These are phyloP conservation scores for Leucophenga montana DNA, from an alignment of 2,888 invertebrate genomes.

Conservation along the genomic window DNA sequence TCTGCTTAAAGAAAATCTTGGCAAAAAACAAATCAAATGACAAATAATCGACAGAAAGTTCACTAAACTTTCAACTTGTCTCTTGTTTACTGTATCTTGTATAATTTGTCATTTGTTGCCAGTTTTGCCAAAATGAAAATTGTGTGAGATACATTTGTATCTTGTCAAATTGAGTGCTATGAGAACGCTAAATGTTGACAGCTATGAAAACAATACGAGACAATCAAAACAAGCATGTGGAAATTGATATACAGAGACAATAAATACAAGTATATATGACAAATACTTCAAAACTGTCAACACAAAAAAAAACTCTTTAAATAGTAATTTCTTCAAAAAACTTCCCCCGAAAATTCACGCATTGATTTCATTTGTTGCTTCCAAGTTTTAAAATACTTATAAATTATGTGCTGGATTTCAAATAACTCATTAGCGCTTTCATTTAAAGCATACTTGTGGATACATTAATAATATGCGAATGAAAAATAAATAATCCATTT, in stretches of 20 bases:
- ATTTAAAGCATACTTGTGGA: background rate
- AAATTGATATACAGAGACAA: no score
- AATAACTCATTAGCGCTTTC: no score
- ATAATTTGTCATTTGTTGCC: constrained; percentile 21
- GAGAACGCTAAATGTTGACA: background rate
- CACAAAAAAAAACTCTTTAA: no score
- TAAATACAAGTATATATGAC: no score
- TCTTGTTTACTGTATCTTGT: no score
- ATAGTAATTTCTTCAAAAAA: no score
- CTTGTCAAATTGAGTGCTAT: background rate
- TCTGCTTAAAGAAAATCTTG: background rate
- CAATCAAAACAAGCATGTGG: background rate
- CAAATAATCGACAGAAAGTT: constrained; percentile 8
- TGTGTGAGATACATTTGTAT: background rate
- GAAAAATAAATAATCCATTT: background rate
- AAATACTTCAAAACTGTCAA: no score
- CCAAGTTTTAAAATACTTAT: no score
- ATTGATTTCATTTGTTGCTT: no score
- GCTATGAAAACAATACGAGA: constrained; percentile 17
- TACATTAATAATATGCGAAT: constrained; percentile 1
- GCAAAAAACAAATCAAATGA: background rate
- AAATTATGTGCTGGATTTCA: no score
- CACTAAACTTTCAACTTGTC: constrained; percentile 21
- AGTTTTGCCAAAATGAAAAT: no score
- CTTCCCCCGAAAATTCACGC: no score